Evolutionary conservation across 64 coral and sea anemone genomes (phyloP), one percentile per base, ranked within the genome.

Genomic region (Porites lutea): DNA sequence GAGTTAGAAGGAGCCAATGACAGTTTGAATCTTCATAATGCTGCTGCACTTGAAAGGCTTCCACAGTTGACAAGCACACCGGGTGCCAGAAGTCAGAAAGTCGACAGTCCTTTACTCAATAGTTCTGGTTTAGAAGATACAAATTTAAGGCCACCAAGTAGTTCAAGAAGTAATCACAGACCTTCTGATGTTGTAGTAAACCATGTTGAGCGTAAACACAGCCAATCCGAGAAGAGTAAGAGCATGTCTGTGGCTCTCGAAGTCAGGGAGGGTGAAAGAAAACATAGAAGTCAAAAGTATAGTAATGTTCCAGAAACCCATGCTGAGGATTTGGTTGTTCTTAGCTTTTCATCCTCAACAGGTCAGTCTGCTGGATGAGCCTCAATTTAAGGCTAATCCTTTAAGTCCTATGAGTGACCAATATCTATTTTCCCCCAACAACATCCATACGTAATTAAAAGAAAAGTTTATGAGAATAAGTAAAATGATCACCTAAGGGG

Each of bases 1-100:
- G 95, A 97, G 45, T 52, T 97, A 27, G 88, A 97, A 94, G 82
- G 66, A 51, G 92, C 95, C 13, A 97, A 82, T 62, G 87, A 88
- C 46, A 97, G 95, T 65, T 91, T 97, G 19, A 93, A 97, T 62
- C 82, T 97, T 37, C 88, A 82, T 69, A 87, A 94, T 50, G 74
- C 58, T 54, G 65, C 79, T 60, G 87, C 72, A 44, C 79, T 96
- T 90, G 87, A 86, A 48, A 90, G 86, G 20, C 90, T 96, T 86
- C 95, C 90, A 22, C 95, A 87, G 3, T 71, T 91, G 69, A 64
- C 79, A 15, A 80, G 71, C 47, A 52, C 81, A 52, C 48, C 59
- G 47, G 63, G 69, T 4, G n/a, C 12, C 7, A 84, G 63, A 69
- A 49, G 63, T 51, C 18, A 2, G 2, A 2, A 68, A 68, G 81